Conservation (phyloP, 2,113 vertebrate species). For the Theristicus caerulescens region DNA sequence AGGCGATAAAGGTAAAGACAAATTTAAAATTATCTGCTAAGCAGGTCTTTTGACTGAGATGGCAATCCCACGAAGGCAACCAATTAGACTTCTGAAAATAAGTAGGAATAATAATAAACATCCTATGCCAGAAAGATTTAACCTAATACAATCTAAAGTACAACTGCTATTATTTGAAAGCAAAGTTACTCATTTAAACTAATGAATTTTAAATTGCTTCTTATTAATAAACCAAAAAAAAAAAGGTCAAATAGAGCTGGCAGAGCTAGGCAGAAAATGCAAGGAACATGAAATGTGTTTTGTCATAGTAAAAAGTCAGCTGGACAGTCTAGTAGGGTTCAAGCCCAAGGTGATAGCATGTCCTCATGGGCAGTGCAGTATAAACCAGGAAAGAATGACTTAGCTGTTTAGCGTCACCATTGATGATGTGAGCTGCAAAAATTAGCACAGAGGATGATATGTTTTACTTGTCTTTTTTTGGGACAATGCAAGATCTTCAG, state of each 20-base stretch:
- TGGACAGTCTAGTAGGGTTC: neutral
- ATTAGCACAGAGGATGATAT: neutral
- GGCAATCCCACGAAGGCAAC: neutral
- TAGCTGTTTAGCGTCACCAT: neutral
- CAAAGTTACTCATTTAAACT: neutral
- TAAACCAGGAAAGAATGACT: neutral
- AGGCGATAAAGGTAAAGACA: neutral
- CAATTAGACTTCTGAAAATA: neutral
- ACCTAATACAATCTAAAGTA: neutral
- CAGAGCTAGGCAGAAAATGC: neutral
- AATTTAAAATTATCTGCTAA: neutral
- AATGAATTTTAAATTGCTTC: neutral
- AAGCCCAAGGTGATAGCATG: neutral
- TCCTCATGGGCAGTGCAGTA: neutral
- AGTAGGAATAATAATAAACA: neutral
- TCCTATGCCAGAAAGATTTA: neutral
- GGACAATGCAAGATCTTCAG: neutral
- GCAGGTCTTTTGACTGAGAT: neutral
- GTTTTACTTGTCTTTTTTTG: neutral
- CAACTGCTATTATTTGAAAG: neutral
- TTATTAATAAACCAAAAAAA: neutral
- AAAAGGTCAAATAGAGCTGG: neutral
- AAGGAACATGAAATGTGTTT: neutral
- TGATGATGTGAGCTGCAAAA: neutral
- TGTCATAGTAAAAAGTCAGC: neutral